phyloP scores from a whole-genome alignment of 2,113 vertebrate genomes.

The Thryonomys swinderianus region DNA sequence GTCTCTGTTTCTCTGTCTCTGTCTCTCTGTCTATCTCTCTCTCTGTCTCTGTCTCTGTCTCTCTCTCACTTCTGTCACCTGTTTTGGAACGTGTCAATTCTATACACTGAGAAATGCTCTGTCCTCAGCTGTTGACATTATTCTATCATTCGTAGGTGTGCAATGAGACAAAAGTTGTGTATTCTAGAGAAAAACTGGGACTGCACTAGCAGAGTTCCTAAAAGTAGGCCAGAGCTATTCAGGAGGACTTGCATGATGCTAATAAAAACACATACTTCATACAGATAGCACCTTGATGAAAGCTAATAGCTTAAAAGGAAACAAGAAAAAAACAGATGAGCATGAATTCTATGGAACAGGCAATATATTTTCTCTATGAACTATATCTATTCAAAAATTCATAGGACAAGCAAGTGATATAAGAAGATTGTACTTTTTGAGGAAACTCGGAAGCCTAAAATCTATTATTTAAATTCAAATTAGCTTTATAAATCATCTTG shows the following conservation, averaged over 20 bases:
- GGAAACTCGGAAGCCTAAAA: background rate
- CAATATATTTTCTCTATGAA: background rate
- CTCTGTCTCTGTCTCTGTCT: background rate
- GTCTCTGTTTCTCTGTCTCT: background rate
- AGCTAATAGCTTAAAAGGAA: background rate
- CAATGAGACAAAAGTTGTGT: background rate
- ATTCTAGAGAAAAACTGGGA: background rate
- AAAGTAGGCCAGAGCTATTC: background rate
- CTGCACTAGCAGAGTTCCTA: background rate
- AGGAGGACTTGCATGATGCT: rapidly evolving
- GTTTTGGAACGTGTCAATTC: background rate
- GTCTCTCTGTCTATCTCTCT: background rate
- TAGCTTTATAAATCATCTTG: background rate
- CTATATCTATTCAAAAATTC: background rate
- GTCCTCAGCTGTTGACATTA: background rate
- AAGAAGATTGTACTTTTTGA: background rate
- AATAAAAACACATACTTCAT: background rate
- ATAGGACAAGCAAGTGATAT: background rate
- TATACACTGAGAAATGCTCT: background rate
- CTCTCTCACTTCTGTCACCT: background rate
- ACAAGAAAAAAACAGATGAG: background rate
- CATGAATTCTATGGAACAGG: background rate
- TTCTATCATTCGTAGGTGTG: background rate
- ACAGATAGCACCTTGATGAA: background rate
- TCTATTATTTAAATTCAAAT: background rate